phyloP scores from a whole-genome alignment of 1,140 invertebrate species.

The Calycopis cecrops region DNA sequence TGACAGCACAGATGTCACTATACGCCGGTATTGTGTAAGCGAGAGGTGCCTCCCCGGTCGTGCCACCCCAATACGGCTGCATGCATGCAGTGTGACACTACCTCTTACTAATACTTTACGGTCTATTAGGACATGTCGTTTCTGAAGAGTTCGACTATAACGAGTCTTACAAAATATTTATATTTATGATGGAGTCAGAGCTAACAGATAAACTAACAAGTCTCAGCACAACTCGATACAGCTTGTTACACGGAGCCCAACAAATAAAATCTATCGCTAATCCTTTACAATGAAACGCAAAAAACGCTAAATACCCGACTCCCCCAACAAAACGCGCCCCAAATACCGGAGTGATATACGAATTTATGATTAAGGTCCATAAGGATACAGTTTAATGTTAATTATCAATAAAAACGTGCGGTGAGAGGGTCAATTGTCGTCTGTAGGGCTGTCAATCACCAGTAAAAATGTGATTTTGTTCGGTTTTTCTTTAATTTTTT shows the following conservation, averaged over 20 bases:
- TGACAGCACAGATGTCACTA: too few species aligned
- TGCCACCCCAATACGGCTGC: too few species aligned
- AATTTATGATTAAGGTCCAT: slow-evolving; percentile 34
- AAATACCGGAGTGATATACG: slow-evolving; percentile 17
- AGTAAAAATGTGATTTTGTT: background rate
- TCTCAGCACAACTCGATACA: too few species aligned
- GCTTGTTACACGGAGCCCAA: background rate
- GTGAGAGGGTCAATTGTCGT: slow-evolving; percentile 48
- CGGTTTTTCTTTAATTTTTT: background rate
- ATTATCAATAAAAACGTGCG: slow-evolving; percentile 37
- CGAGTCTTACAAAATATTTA: too few species aligned
- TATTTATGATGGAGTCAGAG: too few species aligned
- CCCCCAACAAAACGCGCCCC: slow-evolving; percentile 22
- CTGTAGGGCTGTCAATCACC: background rate
- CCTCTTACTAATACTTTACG: too few species aligned
- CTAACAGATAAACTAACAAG: too few species aligned
- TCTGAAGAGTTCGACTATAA: too few species aligned
- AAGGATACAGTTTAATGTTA: slow-evolving; percentile 44
- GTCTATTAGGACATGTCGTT: too few species aligned
- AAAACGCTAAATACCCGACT: slow-evolving; percentile 44
- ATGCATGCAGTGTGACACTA: too few species aligned
- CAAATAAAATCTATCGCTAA: slow-evolving; percentile 40
- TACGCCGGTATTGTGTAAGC: too few species aligned
- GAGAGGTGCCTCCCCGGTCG: too few species aligned
- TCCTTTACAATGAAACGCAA: slow-evolving; percentile 51